phyloP scores from a whole-genome alignment of 1,140 invertebrate species.

The Drosophila dunni region DNA sequence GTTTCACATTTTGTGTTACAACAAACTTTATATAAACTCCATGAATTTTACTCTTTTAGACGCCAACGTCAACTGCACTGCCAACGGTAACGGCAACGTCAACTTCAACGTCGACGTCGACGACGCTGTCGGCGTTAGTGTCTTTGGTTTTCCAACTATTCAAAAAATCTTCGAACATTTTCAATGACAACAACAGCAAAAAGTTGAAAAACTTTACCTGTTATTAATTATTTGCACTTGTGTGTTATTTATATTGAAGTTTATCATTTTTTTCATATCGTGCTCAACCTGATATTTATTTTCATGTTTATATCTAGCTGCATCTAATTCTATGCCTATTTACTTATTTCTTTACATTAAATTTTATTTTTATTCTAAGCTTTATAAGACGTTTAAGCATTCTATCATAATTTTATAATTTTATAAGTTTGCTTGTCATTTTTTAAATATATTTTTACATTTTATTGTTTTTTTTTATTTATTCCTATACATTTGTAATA shows the following conservation, averaged over 20 bases:
- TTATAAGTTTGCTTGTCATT: too few relatives aligned
- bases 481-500: neutral
- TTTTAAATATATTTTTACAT: neutral
- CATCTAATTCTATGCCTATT: neutral
- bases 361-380: neutral
- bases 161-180: conserved; percentile 34
- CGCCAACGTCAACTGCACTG: conserved; percentile 36
- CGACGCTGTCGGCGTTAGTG: conserved; percentile 3
- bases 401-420: too few relatives aligned
- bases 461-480: neutral
- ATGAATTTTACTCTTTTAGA: conserved; percentile 77
- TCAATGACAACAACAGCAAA: conserved; percentile 25
- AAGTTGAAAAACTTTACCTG: conserved; percentile 33
- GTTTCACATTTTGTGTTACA: conserved; percentile 79
- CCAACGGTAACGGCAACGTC: neutral
- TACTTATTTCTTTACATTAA: neutral
- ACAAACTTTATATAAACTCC: conserved; percentile 80
- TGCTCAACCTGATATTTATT: too few relatives aligned
- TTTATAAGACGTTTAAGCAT: too few relatives aligned
- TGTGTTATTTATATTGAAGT: too few relatives aligned
- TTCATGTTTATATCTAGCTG: neutral
- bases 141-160: conserved; percentile 31
- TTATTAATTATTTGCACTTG: too few relatives aligned
- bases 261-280: too few relatives aligned
- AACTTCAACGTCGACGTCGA: neutral